Evolutionary conservation across 2,113 vertebrate genomes (phyloP).

Genomic region (Chinchilla lanigera): DNA sequence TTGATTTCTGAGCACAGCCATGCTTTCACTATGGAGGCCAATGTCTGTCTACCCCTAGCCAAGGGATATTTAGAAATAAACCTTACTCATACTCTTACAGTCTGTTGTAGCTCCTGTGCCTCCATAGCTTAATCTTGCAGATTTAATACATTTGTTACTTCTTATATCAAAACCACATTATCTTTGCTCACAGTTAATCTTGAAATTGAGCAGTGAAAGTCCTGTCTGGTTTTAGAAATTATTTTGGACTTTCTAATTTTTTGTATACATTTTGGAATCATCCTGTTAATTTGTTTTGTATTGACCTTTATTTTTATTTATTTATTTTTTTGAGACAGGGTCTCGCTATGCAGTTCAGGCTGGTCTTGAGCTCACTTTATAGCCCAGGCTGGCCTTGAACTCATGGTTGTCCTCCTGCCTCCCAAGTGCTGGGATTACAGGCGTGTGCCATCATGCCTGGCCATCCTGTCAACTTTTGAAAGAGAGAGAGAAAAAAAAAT

Average conservation of each 20-base stretch:
- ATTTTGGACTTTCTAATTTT: not conserved
- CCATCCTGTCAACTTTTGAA: no score
- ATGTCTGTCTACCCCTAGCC: not conserved
- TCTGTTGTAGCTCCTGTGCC: not conserved
- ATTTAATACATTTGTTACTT: not conserved
- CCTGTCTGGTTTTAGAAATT: not conserved
- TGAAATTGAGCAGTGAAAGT: not conserved
- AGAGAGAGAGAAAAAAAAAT: not conserved
- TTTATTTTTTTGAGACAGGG: no score
- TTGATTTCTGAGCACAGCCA: not conserved
- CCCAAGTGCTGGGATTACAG: no score
- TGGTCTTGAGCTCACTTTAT: no score
- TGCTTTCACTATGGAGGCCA: not conserved
- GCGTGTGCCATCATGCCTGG: no score
- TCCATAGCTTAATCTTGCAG: not conserved
- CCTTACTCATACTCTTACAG: not conserved
- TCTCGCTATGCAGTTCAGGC: no score
- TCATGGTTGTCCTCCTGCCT: no score
- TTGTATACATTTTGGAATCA: constrained; percentile 1
- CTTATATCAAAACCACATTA: not conserved
- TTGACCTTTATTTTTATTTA: no score
- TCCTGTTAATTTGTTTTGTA: not conserved
- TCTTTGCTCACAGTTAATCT: not conserved
- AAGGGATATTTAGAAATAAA: not conserved
- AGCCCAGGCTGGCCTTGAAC: no score